Evolutionary conservation across 1,140 invertebrate species (phyloP).

Genomic region (Drosophila takahashii): DNA sequence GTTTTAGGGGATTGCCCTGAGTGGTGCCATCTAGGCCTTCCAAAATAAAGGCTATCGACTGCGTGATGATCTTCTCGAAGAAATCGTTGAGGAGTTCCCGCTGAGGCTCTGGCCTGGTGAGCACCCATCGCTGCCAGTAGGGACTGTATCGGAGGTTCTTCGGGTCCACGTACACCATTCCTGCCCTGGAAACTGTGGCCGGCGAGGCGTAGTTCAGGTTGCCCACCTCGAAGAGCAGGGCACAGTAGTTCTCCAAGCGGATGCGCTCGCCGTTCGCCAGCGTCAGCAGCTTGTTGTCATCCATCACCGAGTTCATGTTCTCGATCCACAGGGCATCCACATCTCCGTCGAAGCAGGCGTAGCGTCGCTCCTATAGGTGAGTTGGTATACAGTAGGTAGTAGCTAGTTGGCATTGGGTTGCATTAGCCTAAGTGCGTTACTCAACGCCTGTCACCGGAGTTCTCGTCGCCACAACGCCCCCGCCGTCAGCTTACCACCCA

Average conservation of each 20-base stretch:
- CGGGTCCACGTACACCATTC: slow-evolving; percentile 97
- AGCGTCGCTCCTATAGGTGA: slow-evolving; percentile 88
- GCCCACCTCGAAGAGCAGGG: slow-evolving; percentile 95
- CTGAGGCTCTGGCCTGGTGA: slow-evolving; percentile 72
- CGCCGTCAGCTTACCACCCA: slow-evolving; percentile 6
- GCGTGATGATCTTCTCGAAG: slow-evolving; percentile 87
- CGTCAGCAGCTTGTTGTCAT: slow-evolving; percentile 95
- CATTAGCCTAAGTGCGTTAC: slow-evolving; percentile 77
- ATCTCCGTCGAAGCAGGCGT: slow-evolving; percentile 96
- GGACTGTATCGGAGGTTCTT: slow-evolving; percentile 94
- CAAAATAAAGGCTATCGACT: slow-evolving; percentile 90
- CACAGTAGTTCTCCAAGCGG: slow-evolving; percentile 91
- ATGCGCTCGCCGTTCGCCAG: slow-evolving; percentile 96
- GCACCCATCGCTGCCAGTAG: slow-evolving; percentile 92
- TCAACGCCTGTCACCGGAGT: slow-evolving; percentile 48
- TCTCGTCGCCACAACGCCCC: neutral
- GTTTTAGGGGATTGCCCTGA: slow-evolving; percentile 90
- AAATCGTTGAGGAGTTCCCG: slow-evolving; percentile 68
- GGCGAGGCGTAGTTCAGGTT: slow-evolving; percentile 96
- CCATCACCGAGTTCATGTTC: slow-evolving; percentile 98
- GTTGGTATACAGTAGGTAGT: slow-evolving; percentile 15
- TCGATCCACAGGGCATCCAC: slow-evolving; percentile 97
- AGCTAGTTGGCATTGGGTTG: slow-evolving; percentile 47
- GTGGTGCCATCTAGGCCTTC: slow-evolving; percentile 91
- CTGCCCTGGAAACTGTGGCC: slow-evolving; percentile 95